Evolutionary conservation across 2,797 vertebrate genomes (phyloP).

Genomic region (Gymnoscopelus microlampas): DNA sequence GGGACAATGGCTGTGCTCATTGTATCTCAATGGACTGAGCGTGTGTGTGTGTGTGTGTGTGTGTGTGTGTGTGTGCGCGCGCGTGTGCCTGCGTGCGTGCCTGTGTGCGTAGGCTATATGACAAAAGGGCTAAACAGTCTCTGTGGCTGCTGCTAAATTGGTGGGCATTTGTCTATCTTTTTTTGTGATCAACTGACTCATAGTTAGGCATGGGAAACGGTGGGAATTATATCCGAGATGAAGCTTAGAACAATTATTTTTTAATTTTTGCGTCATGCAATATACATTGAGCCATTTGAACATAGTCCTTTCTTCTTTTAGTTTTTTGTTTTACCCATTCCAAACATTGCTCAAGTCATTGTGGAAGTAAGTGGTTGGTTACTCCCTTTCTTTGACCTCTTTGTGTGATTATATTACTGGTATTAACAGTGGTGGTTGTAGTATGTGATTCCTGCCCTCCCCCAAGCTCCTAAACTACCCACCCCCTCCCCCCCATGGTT

Average conservation of each 20-base stretch:
- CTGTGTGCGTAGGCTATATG: slow-evolving; percentile 48
- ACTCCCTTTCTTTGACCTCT: slow-evolving; percentile 61
- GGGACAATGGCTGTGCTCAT: slow-evolving; percentile 22
- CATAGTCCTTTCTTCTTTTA: slow-evolving; percentile 31
- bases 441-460: slow-evolving; percentile 19
- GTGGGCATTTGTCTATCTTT: slow-evolving; percentile 53
- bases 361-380: slow-evolving; percentile 48
- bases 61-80: too few species aligned
- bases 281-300: slow-evolving; percentile 67
- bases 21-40: slow-evolving; percentile 32
- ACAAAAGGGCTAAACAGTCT: slow-evolving; percentile 76
- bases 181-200: slow-evolving; percentile 35
- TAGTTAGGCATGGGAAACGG: slow-evolving; percentile 15
- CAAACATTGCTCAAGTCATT: slow-evolving; percentile 58
- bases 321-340: slow-evolving; percentile 47
- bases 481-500: slow-evolving; percentile 33
- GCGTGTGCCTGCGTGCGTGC: too few species aligned
- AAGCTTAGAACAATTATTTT: slow-evolving; percentile 21
- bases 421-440: slow-evolving; percentile 67
- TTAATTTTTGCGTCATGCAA: slow-evolving; percentile 58
- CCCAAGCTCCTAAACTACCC: background rate
- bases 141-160: slow-evolving; percentile 69
- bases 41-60: slow-evolving; percentile 18
- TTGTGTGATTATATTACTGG: slow-evolving; percentile 67
- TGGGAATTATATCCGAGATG: slow-evolving; percentile 31